Conservation (phyloP, 2,113 vertebrate species). For the Pelobates fuscus region DNA sequence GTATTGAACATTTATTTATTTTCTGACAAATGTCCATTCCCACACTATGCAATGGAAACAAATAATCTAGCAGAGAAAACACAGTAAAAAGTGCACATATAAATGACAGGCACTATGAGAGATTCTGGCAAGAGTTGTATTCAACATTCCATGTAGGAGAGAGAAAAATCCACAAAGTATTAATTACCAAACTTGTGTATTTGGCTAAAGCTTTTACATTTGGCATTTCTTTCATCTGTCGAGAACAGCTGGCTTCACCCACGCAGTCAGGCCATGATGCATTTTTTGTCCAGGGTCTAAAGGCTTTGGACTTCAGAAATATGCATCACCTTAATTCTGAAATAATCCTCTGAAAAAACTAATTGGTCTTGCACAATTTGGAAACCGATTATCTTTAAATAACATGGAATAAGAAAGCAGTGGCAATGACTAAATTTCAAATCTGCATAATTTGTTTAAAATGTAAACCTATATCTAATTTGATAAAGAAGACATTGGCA, state of each 20-base stretch:
- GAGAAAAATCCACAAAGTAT: slow-evolving; percentile 6
- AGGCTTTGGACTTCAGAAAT: neutral
- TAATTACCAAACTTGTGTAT: slow-evolving; percentile 25
- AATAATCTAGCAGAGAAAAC: no score
- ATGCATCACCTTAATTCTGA: neutral
- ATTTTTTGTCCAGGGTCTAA: neutral
- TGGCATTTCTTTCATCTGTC: slow-evolving; percentile 10
- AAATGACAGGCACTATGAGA: neutral
- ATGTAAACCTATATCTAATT: no score
- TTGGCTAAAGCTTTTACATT: slow-evolving; percentile 8
- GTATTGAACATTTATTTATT: neutral
- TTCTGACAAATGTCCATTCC: neutral
- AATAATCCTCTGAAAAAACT: neutral
- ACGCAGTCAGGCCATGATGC: neutral
- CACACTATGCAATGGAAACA: neutral
- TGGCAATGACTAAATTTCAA: no score
- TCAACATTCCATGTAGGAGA: slow-evolving; percentile 17
- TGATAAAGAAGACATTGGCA: no score
- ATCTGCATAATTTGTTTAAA: no score
- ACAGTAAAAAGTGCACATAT: neutral
- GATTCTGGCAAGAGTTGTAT: slow-evolving; percentile 11
- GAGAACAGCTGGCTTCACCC: slow-evolving; percentile 14
- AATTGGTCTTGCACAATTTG: no score
- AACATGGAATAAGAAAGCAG: no score
- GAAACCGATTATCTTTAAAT: no score